A percentile compares a stretch with the other conserved stretches of the same genome.
Evolutionary conservation across 1,140 invertebrate genomes (phyloP).

Genomic region (Watersipora subatra): DNA sequence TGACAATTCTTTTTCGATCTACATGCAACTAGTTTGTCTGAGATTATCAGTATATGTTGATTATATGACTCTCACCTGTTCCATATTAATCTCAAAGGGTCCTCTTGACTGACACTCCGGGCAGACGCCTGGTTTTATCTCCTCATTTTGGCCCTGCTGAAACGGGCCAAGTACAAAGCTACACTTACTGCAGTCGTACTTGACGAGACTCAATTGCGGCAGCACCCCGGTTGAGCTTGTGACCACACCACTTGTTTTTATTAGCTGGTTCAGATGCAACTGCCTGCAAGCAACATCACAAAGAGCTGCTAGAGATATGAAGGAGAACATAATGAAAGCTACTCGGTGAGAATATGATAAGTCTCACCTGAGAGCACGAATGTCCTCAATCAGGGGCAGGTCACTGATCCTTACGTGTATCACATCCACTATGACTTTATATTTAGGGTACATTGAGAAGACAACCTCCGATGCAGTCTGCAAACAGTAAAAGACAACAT

Average conservation of each 20-base stretch:
- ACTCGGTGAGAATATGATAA: too few relatives aligned
- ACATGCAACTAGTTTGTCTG: too few relatives aligned
- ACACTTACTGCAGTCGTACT: conserved; percentile 95
- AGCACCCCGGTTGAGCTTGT: conserved; percentile 87
- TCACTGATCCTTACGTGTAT: conserved; percentile 82
- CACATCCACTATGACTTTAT: conserved; percentile 80
- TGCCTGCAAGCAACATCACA: conserved; percentile 55
- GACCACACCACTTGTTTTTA: conserved; percentile 86
- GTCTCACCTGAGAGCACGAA: conserved; percentile 68
- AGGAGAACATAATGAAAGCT: too few relatives aligned
- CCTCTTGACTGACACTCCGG: conserved; percentile 93
- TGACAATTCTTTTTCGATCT: too few relatives aligned
- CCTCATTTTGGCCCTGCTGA: conserved; percentile 74
- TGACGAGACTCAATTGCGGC: conserved; percentile 85
- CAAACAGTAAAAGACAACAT: conserved; percentile 8
- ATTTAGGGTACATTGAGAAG: conserved; percentile 84
- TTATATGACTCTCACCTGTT: conserved; percentile 57
- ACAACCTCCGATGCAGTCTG: conserved; percentile 76
- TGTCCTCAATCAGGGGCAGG: conserved; percentile 85
- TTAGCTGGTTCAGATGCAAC: conserved; percentile 82
- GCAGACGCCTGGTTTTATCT: conserved; percentile 89
- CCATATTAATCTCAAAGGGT: conserved; percentile 64
- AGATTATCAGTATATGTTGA: too few relatives aligned
- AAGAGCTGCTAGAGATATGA: too few relatives aligned
- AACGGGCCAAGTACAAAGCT: conserved; percentile 88